Base-by-base conservation (phyloP, 2,113 vertebrate species). In the Strigops habroptila region DNA sequence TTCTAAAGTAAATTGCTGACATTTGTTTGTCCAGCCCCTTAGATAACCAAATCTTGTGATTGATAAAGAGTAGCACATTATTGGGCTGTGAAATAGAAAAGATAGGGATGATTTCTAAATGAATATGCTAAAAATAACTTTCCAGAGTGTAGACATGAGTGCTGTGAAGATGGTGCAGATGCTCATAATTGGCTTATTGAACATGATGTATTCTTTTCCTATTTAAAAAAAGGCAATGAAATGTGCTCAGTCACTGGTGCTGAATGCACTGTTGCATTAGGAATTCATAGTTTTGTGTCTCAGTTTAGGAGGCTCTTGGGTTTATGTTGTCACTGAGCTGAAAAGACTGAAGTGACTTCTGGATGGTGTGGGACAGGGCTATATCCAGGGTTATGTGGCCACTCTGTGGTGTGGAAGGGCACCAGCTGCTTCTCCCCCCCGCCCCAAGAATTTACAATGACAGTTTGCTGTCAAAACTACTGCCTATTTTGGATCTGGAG, bases 371-470 rank as follows among this genome's bases (percentile, higher is more conserved):
- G 46, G 51, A 59, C 51, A 71, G 24, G 13, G 12, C 14, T 81
- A 0, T 67, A n/a, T 33, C 10, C 43, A 57, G 41, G 31, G 19
- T 60, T 65, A 13, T 19, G 8, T 60, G 73, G 18, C 7, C 22
- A 74, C 22, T 65, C 3, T 41, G 12, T 39, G 30, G 9, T 5
- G 1, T 41, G 27, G 15, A 78, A 78, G 25, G 27, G 43, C 33
- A n/a, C 11, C 8, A 69, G 7, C 12, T 59, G 14, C 18, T 62
- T 39, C 4, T 15, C 3, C 3, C 2, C 3, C 3, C 2, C 7
- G 6, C 9, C 1, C 2, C 0, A 1, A 14, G 8, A 41, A 30
- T 37, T 84, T 1, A 0, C 35, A 69, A 30, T 16, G 37, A 27
- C 39, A 37, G 25, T 44, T 73, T 83, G 21, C 33, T 62, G 44